phyloP scores from a whole-genome alignment of 2,113 vertebrate species.

The Cnemophilus loriae region DNA sequence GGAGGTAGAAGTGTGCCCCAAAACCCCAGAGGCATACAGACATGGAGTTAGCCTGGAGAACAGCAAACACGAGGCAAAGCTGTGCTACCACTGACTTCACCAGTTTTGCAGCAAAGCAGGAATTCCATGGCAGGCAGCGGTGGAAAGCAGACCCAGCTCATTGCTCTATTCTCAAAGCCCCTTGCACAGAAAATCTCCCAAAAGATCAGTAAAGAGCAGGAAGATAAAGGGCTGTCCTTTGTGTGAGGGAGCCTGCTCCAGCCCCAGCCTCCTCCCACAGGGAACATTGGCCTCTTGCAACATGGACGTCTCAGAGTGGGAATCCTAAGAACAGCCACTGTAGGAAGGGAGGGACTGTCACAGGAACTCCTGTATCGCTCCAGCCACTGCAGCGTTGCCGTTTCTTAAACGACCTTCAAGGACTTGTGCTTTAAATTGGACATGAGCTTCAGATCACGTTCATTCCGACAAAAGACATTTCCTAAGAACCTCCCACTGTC shows the following conservation, averaged over 20 bases:
- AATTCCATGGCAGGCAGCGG: neutral
- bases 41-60: neutral
- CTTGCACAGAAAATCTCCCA: neutral
- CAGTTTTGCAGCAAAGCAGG: neutral
- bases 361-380: neutral
- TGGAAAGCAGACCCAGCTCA: neutral
- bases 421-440: neutral
- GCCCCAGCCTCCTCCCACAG: neutral
- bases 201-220: neutral
- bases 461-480: neutral
- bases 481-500: neutral
- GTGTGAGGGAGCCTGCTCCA: neutral
- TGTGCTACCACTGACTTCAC: neutral
- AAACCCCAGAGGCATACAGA: neutral
- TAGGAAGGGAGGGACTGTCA: neutral
- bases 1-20: constrained; percentile 46
- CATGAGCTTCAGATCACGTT: neutral
- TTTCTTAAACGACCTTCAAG: neutral
- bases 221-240: neutral
- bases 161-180: neutral
- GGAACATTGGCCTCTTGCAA: neutral
- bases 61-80: neutral
- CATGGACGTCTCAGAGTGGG: neutral
- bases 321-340: neutral
- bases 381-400: neutral